Evolutionary conservation across 2,113 vertebrate species (phyloP).

Genomic region (Agelaius phoeniceus): DNA sequence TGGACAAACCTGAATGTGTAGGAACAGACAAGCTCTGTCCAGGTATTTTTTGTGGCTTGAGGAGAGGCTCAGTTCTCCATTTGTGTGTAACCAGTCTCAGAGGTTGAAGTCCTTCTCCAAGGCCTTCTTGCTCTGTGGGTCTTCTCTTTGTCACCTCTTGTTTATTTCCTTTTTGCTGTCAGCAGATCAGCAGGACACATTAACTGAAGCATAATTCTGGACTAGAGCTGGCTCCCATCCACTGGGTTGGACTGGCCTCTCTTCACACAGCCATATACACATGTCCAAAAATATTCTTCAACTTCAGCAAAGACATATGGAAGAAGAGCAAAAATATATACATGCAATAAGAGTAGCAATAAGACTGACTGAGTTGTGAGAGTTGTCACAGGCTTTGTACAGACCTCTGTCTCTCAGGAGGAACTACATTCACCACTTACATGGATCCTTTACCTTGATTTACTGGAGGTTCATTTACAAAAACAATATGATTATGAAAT

Average conservation of each 20-base stretch:
- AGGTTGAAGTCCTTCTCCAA: background rate
- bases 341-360: background rate
- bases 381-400: background rate
- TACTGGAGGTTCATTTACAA: background rate
- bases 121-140: constrained; percentile 27
- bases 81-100: background rate
- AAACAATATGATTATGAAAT: constrained; percentile 9
- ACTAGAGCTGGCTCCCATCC: constrained; percentile 26
- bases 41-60: background rate
- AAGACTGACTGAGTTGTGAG: background rate
- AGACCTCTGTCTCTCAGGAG: background rate
- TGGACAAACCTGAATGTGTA: background rate
- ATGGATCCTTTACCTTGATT: constrained; percentile 6
- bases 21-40: background rate
- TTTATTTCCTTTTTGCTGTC: constrained; percentile 55
- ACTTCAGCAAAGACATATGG: background rate
- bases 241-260: background rate
- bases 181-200: constrained; percentile 38
- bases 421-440: background rate
- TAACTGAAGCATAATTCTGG: constrained; percentile 11
- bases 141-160: constrained; percentile 45
- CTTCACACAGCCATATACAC: background rate
- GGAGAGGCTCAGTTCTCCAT: background rate
- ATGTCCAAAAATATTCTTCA: background rate
- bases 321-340: background rate